phyloP scores from a whole-genome alignment of 2,797 vertebrate species.

The Premnoplex brunnescens region DNA sequence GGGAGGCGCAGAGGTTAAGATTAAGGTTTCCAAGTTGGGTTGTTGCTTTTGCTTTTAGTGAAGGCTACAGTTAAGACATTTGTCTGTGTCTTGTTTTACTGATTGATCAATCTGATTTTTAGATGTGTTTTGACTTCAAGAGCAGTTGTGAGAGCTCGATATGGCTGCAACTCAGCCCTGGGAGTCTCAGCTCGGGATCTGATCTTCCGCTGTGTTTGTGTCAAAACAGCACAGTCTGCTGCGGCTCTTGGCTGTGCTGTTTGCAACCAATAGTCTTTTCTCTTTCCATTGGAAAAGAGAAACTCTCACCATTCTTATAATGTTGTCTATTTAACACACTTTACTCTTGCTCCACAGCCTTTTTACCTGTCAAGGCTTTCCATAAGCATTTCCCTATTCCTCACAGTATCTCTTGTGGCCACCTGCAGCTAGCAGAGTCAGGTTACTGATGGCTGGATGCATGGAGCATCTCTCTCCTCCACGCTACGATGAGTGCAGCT shows the following conservation, averaged over 20 bases:
- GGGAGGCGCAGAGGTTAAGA: not conserved
- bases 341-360: accelerated
- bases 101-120: not conserved
- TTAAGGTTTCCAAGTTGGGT: not conserved
- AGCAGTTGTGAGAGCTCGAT: not conserved
- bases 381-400: accelerated
- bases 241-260: not conserved
- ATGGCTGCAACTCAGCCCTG: not conserved
- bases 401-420: not conserved
- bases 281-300: not conserved
- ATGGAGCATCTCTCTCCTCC: not conserved
- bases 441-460: not conserved
- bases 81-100: not conserved
- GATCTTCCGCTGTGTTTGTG: not conserved
- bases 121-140: not conserved
- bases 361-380: not conserved
- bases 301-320: not conserved
- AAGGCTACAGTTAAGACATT: not conserved
- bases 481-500: not conserved
- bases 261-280: not conserved
- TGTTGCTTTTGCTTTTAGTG: not conserved
- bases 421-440: constrained; percentile 3
- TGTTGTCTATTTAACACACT: not conserved
- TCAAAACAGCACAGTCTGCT: not conserved
- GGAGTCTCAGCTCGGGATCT: not conserved